Percentiles rank a stretch among this genome's conserved stretches.
These are phyloP conservation scores for Scopus umbretta DNA, from an alignment of 2,113 vertebrate genomes.

Conservation along the genomic window DNA sequence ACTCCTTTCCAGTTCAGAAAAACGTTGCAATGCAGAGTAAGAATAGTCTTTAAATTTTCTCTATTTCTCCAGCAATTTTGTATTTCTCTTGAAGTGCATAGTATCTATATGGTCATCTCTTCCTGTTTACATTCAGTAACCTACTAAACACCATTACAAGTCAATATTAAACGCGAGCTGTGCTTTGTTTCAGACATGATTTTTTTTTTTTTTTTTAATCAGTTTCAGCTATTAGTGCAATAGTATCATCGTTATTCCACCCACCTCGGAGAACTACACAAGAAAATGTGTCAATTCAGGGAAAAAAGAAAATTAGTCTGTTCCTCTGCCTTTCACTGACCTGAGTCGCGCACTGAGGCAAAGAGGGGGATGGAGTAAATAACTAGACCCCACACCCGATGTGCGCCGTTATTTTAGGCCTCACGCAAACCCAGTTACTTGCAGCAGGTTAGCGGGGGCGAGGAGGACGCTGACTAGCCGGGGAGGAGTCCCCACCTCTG, in stretches of 20 bases:
- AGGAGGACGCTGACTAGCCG: neutral
- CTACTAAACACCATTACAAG: neutral
- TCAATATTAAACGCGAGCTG: neutral
- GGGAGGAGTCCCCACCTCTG: neutral
- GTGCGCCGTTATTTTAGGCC: neutral
- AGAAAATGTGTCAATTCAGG: neutral
- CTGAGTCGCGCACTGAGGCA: neutral
- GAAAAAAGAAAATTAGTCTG: neutral
- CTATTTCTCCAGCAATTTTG: neutral
- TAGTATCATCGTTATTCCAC: neutral
- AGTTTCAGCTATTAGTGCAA: neutral
- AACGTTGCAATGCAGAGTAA: neutral
- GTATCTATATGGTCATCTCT: neutral
- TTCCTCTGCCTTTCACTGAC: neutral
- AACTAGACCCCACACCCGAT: fast-evolving
- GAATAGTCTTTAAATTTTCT: neutral
- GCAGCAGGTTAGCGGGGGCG: neutral
- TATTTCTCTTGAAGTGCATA: neutral
- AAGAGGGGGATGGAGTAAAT: neutral
- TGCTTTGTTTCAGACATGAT: neutral
- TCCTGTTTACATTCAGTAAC: neutral
- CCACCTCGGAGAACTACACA: neutral
- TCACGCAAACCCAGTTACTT: neutral
- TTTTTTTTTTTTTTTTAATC: neutral
- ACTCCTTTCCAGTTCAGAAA: conserved; percentile 4